Base-by-base conservation (phyloP, 2,797 vertebrate genomes). In the Oryzias sinensis region DNA sequence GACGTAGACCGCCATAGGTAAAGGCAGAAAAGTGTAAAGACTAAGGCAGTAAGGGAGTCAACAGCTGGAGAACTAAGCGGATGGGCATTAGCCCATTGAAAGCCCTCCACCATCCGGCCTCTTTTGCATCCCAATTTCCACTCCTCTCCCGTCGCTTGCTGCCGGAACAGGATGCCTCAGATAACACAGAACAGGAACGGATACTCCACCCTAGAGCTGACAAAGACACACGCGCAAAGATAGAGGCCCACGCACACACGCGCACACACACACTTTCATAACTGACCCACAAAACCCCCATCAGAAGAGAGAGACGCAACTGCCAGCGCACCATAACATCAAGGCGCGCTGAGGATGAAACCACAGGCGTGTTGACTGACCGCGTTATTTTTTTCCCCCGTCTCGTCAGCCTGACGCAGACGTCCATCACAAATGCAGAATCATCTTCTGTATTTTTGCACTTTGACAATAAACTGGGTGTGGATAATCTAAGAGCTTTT, bases 151-250 rank as follows among this genome's bases (percentile, higher is more conserved):
- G 50, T 52, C 76, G 58, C 68, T 61, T 72, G 62, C 47, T 1
- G 27, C 65, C 16, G 58, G 56, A 80, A 72, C 53, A 66, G 65
- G 46, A 56, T 68, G 20, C 74, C 80, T 70, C 65, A 63, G 78
- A 88, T 81, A 84, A 74, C 70, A 64, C 59, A 70, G 56, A 76
- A 72, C 62, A 59, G 61, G 72, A 85, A 71, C 77, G 81, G 79
- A 80, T 72, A 72, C 76, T 49, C 63, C 79, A 69, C 76, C 81
- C 79, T 62, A 45, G 49, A 66, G 70, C 61, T 64, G 56, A 78
- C 72, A 77, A 68, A 80, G 62, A 81, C 29, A 59, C 59, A 71
- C 40, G 59, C 58, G 53, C 56, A 61, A 22, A 15, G 48, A 68
- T 49, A 53, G 45, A 66, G 14, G 9, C 14, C 14, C 40, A 22